Evolutionary conservation across 2,888 invertebrate genomes (phyloP).

Genomic region (Andrena bicolor): DNA sequence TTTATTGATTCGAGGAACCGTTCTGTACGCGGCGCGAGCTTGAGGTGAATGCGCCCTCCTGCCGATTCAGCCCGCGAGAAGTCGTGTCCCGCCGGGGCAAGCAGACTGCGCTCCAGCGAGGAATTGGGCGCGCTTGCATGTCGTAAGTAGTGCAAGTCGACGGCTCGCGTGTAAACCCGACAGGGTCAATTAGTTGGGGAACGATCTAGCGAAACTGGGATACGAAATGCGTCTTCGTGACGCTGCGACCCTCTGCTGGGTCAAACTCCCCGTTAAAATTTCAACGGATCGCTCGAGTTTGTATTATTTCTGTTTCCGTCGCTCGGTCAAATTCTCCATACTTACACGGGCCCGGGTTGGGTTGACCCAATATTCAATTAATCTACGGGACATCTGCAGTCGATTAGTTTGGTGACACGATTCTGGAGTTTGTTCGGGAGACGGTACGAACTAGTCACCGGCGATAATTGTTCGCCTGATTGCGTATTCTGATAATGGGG

Average conservation of each 20-base stretch:
- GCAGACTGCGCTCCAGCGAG: conserved; percentile 33
- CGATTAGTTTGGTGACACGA: background rate
- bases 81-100: conserved; percentile 25
- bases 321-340: background rate
- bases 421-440: background rate
- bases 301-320: background rate
- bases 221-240: conserved; percentile 17
- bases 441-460: background rate
- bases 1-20: conserved; percentile 50
- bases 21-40: conserved; percentile 9
- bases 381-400: conserved; percentile 5
- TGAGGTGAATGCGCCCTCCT: conserved; percentile 62
- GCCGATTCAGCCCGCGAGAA: conserved; percentile 48
- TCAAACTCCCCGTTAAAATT: conserved; percentile 1
- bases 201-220: conserved; percentile 22
- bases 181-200: conserved; percentile 63
- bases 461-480: background rate
- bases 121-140: conserved; percentile 71
- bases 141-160: conserved; percentile 51
- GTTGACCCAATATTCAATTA: conserved; percentile 5
- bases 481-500: background rate
- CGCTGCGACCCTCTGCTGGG: background rate
- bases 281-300: background rate
- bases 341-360: too few relatives aligned
- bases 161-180: conserved; percentile 65